Evolutionary conservation across 35 echinoderm and acorn worm species (phyloP).

Genomic region (Holothuria glaberrima): DNA sequence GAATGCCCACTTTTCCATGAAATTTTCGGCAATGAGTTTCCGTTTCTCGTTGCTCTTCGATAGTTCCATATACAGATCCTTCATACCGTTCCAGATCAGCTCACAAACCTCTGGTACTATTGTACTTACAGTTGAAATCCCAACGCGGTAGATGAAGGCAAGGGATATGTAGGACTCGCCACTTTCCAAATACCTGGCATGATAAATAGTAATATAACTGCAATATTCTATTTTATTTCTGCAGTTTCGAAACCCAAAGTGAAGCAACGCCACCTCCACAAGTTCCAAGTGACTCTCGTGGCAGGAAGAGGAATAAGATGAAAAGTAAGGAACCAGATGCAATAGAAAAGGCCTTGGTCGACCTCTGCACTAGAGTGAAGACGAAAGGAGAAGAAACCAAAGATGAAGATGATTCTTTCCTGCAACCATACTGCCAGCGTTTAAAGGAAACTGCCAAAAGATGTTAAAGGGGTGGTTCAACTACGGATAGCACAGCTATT

Average conservation of each 20-base stretch:
- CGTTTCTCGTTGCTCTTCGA: not conserved
- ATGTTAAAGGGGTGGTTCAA: too few relatives aligned
- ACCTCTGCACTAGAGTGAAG: too few relatives aligned
- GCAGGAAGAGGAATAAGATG: not conserved
- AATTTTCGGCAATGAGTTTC: conserved; percentile 3
- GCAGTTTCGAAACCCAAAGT: conserved; percentile 6
- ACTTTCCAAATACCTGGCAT: conserved; percentile 39
- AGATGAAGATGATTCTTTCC: conserved; percentile 10
- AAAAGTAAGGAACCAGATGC: conserved; percentile 42
- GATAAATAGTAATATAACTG: conserved; percentile 15
- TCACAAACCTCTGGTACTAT: conserved; percentile 56
- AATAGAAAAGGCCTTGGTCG: too few relatives aligned
- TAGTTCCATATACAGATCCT: conserved; percentile 1
- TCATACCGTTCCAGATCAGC: conserved; percentile 8
- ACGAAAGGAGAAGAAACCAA: not conserved
- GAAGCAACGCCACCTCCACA: conserved; percentile 1
- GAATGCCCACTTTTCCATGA: conserved; percentile 18
- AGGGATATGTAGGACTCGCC: conserved; percentile 38
- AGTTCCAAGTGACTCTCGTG: conserved; percentile 5
- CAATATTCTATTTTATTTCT: conserved; percentile 9
- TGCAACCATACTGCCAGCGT: conserved; percentile 9
- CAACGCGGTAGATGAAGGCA: not conserved
- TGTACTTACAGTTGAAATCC: conserved; percentile 30
- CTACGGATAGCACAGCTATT: too few relatives aligned
- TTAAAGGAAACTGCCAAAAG: not conserved